Conservation (phyloP, 2,888 invertebrate genomes). For the Rutpela maculata region DNA sequence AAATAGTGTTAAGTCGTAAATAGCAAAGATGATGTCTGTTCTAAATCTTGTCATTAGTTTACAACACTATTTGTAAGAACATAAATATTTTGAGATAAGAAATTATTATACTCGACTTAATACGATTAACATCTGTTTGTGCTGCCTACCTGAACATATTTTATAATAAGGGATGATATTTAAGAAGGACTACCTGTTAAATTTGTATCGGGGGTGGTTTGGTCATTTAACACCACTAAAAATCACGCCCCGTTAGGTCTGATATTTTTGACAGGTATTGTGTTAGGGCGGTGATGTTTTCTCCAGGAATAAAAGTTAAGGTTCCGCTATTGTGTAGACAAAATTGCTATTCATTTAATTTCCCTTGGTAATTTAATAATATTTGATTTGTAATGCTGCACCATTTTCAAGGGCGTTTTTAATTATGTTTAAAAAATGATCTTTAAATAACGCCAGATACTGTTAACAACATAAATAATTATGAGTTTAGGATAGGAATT, state of each 20-base stretch:
- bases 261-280: constrained; percentile 57
- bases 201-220: constrained; percentile 57
- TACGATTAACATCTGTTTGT: constrained; percentile 47
- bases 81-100: constrained; percentile 33
- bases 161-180: constrained; percentile 59
- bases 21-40: not conserved
- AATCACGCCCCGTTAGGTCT: constrained; percentile 56
- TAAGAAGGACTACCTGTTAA: constrained; percentile 63
- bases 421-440: constrained; percentile 34
- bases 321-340: constrained; percentile 49
- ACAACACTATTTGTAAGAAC: constrained; percentile 28
- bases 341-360: constrained; percentile 44
- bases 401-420: constrained; percentile 38
- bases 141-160: constrained; percentile 35
- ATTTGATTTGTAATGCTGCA: constrained; percentile 49
- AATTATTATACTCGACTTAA: constrained; percentile 29
- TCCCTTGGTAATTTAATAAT: constrained; percentile 45
- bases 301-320: constrained; percentile 51
- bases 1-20: constrained; percentile 2
- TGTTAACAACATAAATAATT: not conserved
- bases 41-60: not conserved
- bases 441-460: not conserved
- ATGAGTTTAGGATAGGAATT: not conserved
- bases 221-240: constrained; percentile 57
- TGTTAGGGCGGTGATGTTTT: constrained; percentile 58